Percentiles rank a stretch among this genome's conserved stretches.
Evolutionary conservation across 2,888 invertebrate genomes (phyloP).

Genomic region (Dione juno): DNA sequence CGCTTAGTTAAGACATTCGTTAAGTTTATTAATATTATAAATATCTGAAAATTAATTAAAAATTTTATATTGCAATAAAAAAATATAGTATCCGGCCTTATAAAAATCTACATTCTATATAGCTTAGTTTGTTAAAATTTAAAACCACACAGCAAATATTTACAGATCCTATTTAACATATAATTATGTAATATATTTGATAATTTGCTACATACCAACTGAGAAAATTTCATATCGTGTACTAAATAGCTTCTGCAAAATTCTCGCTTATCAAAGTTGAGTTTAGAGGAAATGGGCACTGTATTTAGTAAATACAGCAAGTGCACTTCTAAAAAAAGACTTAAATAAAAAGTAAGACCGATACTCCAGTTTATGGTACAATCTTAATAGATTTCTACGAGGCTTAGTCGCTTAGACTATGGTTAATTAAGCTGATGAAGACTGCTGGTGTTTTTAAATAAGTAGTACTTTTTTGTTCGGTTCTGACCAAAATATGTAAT

Average conservation of each 20-base stretch:
- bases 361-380: neutral
- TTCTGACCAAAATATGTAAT: no score
- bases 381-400: neutral
- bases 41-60: constrained; percentile 57
- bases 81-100: no score
- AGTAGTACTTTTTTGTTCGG: no score
- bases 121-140: neutral
- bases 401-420: neutral
- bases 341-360: neutral
- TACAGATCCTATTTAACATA: neutral
- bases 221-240: constrained; percentile 32
- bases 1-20: constrained; percentile 52
- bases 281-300: constrained; percentile 6
- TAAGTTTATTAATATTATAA: constrained; percentile 55
- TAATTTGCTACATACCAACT: constrained; percentile 28
- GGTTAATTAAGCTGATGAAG: no score
- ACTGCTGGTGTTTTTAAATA: no score
- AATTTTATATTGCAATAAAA: no score
- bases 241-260: neutral
- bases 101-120: no score
- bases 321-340: neutral
- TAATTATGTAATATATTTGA: neutral
- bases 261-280: constrained; percentile 13
- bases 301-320: constrained; percentile 31
- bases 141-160: neutral